Evolutionary conservation across 1,140 invertebrate species (phyloP), one percentile per base, ranked within the genome.

Genomic region (Zaprionus taronus): DNA sequence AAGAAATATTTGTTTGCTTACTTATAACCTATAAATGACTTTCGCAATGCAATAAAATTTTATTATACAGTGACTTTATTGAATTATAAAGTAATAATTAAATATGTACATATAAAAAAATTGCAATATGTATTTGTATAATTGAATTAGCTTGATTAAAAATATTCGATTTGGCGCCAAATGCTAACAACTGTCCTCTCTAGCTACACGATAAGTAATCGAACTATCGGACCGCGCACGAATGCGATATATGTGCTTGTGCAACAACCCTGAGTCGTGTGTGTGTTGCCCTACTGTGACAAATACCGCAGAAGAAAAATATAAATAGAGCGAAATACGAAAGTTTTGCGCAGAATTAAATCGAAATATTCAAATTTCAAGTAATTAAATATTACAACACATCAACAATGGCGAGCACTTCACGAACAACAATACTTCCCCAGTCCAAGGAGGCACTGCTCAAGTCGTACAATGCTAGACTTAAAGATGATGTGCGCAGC

Each of bases 401-500:
- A 44, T n/a, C 4, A 26, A 28, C 66, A n/a, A 87, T 89, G 84
- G 81, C 85, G 31, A 74, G 75, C 53, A 93, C 96, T 87, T 94
- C 94, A 71, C 72, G 84, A 5, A 26, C 31, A 7, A 75, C 81
- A 17, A 81, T 71, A 31, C 93, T 98, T 72, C 96, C 98, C 0
- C 97, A 98, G 93, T 98, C 97, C 66, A 98, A 99, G 94, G 98
- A 99, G 94, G 98, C 98, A 17, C 93, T 99, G 28, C 93, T 99
- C 5, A 98, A 99, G 94, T 98, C 97, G 0, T 99, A 99, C 91
- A 97, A 97, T 55, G 98, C 97, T 14, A 94, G 98, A 63, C 93
- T 99, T 14, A 99, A 99, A 94, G 98, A 99, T 93, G 98, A 99
- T 94, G 96, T 99, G 0, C 98, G 98, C 93, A 98, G 98, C 62